A percentile compares a stretch with the other conserved stretches of the same genome.
Evolutionary conservation across 2,797 vertebrate genomes (phyloP).

Genomic region (Euthynnus affinis): DNA sequence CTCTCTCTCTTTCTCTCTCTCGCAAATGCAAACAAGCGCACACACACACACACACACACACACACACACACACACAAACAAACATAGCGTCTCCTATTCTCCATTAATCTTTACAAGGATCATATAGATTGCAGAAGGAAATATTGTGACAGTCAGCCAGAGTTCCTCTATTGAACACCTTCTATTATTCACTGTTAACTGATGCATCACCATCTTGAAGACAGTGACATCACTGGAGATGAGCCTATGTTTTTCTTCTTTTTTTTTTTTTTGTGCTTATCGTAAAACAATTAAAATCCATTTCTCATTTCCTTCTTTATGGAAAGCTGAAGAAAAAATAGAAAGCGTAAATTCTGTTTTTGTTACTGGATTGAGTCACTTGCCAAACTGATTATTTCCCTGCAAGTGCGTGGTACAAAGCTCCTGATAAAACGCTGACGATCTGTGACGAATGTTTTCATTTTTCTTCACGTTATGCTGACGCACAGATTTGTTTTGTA

Average conservation of each 20-base stretch:
- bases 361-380: slow-evolving; percentile 76
- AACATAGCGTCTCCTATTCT: slow-evolving; percentile 15
- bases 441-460: slow-evolving; percentile 61
- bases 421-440: slow-evolving; percentile 64
- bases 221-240: slow-evolving; percentile 60
- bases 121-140: slow-evolving; percentile 41
- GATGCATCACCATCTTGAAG: slow-evolving; percentile 58
- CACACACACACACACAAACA: slow-evolving; percentile 30
- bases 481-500: slow-evolving; percentile 40
- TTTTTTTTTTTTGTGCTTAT: slow-evolving; percentile 47
- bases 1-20: too few species aligned
- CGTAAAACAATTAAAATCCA: slow-evolving; percentile 69
- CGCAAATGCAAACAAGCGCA: not conserved
- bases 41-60: slow-evolving; percentile 17
- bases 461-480: slow-evolving; percentile 65
- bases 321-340: slow-evolving; percentile 61
- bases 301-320: slow-evolving; percentile 61
- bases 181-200: slow-evolving; percentile 46
- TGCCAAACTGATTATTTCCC: slow-evolving; percentile 76
- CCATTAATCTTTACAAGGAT: slow-evolving; percentile 54
- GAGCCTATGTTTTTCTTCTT: slow-evolving; percentile 33
- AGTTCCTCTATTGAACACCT: slow-evolving; percentile 57
- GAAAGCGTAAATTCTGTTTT: slow-evolving; percentile 70
- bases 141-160: slow-evolving; percentile 51
- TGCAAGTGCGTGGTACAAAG: slow-evolving; percentile 52